These are phyloP conservation scores for Amniataba percoides DNA, from an alignment of 2,797 vertebrate species.

Conservation along the genomic window DNA sequence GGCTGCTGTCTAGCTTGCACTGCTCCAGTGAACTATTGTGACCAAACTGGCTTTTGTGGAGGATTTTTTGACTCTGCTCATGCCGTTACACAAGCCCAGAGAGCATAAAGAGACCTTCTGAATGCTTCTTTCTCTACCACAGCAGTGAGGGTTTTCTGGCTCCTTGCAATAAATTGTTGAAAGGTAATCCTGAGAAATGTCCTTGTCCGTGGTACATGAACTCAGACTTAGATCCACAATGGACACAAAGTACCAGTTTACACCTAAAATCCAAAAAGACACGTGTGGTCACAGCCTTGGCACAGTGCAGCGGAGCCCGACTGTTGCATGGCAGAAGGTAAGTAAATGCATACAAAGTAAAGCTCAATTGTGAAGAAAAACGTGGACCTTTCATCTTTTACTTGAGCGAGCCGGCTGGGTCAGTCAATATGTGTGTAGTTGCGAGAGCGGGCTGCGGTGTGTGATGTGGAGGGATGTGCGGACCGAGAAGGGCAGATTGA, in stretches of 20 bases:
- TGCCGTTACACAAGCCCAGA: background rate
- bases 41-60: background rate
- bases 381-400: background rate
- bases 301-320: background rate
- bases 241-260: background rate
- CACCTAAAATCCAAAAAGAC: background rate
- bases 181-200: background rate
- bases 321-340: conserved; percentile 9
- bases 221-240: background rate
- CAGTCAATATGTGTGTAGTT: conserved; percentile 25
- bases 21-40: background rate
- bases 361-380: background rate
- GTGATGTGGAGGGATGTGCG: conserved; percentile 22
- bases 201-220: background rate
- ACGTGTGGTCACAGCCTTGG: background rate
- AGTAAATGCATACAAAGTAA: conserved; percentile 7
- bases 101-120: background rate
- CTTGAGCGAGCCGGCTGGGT: conserved; percentile 27
- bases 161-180: background rate
- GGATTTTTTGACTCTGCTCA: background rate
- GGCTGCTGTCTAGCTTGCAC: background rate
- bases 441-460: conserved; percentile 26
- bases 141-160: background rate
- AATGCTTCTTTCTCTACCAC: background rate
- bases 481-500: conserved; percentile 47